Evolutionary conservation across 2,113 vertebrate species (phyloP).

Genomic region (Chroicocephalus ridibundus): DNA sequence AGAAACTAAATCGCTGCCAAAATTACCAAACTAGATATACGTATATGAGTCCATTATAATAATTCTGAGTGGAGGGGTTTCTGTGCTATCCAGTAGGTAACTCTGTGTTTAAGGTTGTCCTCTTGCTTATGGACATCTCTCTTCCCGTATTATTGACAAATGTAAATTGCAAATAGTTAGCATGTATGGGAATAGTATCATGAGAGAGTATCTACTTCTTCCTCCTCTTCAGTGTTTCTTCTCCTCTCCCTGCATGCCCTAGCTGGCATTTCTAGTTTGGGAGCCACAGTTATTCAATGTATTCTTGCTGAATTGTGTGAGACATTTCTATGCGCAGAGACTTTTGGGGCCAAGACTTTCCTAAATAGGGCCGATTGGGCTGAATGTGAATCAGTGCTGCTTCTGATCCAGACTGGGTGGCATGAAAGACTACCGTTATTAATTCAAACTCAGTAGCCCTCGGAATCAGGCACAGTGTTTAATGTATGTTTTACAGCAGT

Average conservation of each 20-base stretch:
- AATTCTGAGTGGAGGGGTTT: background rate
- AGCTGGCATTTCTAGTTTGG: background rate
- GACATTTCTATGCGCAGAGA: background rate
- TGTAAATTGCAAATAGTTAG: background rate
- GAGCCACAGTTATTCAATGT: background rate
- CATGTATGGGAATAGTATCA: background rate
- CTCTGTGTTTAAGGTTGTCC: background rate
- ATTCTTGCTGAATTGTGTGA: background rate
- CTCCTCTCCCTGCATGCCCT: background rate
- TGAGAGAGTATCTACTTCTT: background rate
- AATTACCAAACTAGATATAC: background rate
- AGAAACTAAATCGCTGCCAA: background rate
- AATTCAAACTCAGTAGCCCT: slow-evolving; percentile 9
- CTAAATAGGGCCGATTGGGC: background rate
- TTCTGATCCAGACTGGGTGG: background rate
- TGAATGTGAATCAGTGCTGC: background rate
- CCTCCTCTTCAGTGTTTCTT: background rate
- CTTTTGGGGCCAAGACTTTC: background rate
- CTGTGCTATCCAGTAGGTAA: background rate
- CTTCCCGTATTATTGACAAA: background rate
- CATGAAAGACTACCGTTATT: background rate
- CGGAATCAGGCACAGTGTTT: background rate
- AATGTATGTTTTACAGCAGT: slow-evolving; percentile 19
- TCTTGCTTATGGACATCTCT: background rate
- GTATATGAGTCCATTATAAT: background rate